These are phyloP conservation scores for Malaclemys terrapin DNA, from an alignment of 2,113 vertebrate genomes.

Conservation along the genomic window DNA sequence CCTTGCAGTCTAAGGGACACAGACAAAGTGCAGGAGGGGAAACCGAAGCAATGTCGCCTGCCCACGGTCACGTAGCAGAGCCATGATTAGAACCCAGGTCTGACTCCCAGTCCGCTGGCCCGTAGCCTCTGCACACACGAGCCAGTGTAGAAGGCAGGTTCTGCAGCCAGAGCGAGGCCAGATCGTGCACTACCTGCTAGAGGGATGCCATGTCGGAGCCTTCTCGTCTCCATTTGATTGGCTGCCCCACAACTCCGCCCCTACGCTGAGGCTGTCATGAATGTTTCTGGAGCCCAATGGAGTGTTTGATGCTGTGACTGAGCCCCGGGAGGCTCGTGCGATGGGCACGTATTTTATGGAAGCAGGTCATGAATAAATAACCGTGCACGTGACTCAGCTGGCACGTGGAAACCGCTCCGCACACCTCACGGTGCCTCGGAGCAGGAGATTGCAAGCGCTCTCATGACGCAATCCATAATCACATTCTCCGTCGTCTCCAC, in stretches of 20 bases:
- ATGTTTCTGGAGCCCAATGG: not conserved
- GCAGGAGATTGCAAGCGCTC: accelerated
- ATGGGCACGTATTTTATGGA: accelerated
- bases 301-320: not conserved
- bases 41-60: not conserved
- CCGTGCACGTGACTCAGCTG: accelerated
- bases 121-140: not conserved
- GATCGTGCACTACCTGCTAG: too few relatives aligned
- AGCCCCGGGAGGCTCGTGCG: not conserved
- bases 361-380: accelerated
- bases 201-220: not conserved
- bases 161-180: too few relatives aligned
- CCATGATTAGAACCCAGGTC: not conserved
- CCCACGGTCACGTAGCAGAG: not conserved
- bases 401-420: accelerated
- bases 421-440: accelerated
- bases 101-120: not conserved
- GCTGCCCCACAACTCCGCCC: not conserved
- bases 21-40: not conserved
- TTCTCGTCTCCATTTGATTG: not conserved
- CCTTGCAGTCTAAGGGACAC: not conserved
- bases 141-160: not conserved
- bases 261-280: not conserved
- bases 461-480: accelerated
- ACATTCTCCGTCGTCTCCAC: not conserved